Evolutionary conservation across 2,113 vertebrate genomes (phyloP).

Genomic region (Melanotaenia duboulayi): DNA sequence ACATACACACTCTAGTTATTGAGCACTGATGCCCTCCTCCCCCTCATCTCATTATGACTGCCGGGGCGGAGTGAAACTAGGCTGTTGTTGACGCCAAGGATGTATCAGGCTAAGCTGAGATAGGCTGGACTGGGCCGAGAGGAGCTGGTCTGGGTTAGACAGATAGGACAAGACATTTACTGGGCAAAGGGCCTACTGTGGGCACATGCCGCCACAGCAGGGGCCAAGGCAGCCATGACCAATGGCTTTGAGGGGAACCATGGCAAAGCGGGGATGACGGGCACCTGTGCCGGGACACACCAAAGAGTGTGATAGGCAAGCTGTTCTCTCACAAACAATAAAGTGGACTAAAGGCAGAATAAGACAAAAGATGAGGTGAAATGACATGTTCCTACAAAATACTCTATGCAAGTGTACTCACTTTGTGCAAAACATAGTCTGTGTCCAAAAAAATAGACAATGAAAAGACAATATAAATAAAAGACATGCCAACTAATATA

Average conservation of each 20-base stretch:
- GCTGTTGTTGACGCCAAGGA: slow-evolving; percentile 83
- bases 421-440: background rate
- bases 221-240: slow-evolving; percentile 91
- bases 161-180: slow-evolving; percentile 81
- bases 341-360: slow-evolving; percentile 23
- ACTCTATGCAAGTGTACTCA: background rate
- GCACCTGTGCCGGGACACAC: slow-evolving; percentile 92
- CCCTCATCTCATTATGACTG: slow-evolving; percentile 88
- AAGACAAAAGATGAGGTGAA: slow-evolving; percentile 36
- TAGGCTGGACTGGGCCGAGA: slow-evolving; percentile 74
- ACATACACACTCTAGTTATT: slow-evolving; percentile 23
- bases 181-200: slow-evolving; percentile 87
- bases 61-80: slow-evolving; percentile 84
- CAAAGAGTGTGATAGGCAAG: slow-evolving; percentile 40
- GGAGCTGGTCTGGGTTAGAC: slow-evolving; percentile 84
- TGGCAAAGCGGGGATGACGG: slow-evolving; percentile 86
- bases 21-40: slow-evolving; percentile 14
- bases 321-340: slow-evolving; percentile 50
- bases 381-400: background rate
- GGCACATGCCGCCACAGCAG: slow-evolving; percentile 96
- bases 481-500: slow-evolving; percentile 7
- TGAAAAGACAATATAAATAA: background rate
- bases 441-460: slow-evolving; percentile 16
- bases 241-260: slow-evolving; percentile 93
- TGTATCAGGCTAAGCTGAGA: slow-evolving; percentile 82